Percentiles rank a stretch among this genome's conserved stretches.
phyloP scores from a whole-genome alignment of 2,797 vertebrate species.

The Bufotes viridis region DNA sequence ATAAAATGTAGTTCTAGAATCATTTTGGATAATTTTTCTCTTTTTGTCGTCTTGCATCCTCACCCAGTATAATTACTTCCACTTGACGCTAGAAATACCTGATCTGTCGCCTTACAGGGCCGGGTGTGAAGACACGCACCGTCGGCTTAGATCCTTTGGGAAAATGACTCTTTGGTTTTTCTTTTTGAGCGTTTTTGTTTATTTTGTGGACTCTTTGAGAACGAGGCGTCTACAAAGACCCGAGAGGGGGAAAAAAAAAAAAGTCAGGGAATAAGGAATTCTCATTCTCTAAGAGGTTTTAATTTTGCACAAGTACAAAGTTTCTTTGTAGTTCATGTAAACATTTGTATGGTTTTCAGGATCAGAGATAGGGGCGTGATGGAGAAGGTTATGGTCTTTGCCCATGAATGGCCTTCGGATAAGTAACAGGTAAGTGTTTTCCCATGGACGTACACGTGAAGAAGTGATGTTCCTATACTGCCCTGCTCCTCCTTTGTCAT shows the following conservation, averaged over 20 bases:
- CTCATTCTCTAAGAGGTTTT: slow-evolving; percentile 41
- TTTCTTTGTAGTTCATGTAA: slow-evolving; percentile 60
- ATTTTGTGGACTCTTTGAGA: slow-evolving; percentile 48
- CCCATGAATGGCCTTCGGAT: slow-evolving; percentile 36
- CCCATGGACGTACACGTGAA: slow-evolving; percentile 57
- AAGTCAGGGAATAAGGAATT: slow-evolving; percentile 32
- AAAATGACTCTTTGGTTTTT: background rate
- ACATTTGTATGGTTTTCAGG: slow-evolving; percentile 39
- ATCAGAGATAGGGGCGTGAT: slow-evolving; percentile 55
- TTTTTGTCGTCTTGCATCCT: background rate
- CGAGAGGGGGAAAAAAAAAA: background rate
- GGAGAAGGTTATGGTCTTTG: slow-evolving; percentile 55
- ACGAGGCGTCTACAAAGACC: slow-evolving; percentile 41
- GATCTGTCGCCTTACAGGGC: background rate
- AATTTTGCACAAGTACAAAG: slow-evolving; percentile 36
- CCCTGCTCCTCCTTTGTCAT: slow-evolving; percentile 61
- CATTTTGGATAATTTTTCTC: background rate
- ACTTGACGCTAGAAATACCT: slow-evolving; percentile 10
- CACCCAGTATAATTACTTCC: background rate
- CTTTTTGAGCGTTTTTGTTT: slow-evolving; percentile 27
- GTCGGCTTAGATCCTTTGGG: slow-evolving; percentile 41
- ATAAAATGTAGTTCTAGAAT: background rate
- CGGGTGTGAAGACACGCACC: slow-evolving; percentile 20
- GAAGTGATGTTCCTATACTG: slow-evolving; percentile 55
- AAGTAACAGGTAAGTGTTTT: slow-evolving; percentile 54